Evolutionary conservation across 2,113 vertebrate genomes (phyloP), one percentile per base, ranked within the genome.

Genomic region (Eupsittula cactorum): DNA sequence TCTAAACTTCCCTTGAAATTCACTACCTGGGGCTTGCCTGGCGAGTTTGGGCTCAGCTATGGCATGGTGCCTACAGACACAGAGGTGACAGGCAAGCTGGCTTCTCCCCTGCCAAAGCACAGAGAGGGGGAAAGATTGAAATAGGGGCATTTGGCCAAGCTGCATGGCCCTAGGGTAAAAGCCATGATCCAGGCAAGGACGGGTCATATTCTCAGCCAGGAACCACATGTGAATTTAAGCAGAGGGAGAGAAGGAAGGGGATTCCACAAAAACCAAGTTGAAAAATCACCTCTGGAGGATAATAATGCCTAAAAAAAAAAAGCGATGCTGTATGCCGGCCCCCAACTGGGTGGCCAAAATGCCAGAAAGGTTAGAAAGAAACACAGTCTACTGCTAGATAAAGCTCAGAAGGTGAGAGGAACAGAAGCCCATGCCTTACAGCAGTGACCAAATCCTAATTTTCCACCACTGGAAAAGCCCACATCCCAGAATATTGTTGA

Each of bases 201-300:
- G 7, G 29, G 39, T 59, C 11, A 25, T 28, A 44, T 44, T 52
- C 6, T 25, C 2, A 1, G 16, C 33, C 50, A 47, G 44, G 8
- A 63, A 18, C 57, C 33, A 14, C 6, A 3, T 19, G 24, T 10
- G 1, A 37, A 12, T 28, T 52, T 27, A 33, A 25, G 21, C 23
- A 44, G 10, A 60, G 2, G 10, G 53, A 9, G 8, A 60, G 27
- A 18, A 60, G 50, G n/a, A 44, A 27, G 5, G 4, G 20, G 41
- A n/a, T n/a, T 9, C 41, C 44, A 20, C 4, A 1, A 5, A 19
- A 11, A 53, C 1, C 3, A 8, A 0, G 33, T 5, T 0, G 1
- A 23, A 50, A 84, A 65, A 16, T 18, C 39, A 4, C 16, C 50
- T n/a, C 59, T 9, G 1, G 23, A 29, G 8, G 31, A 28, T 3